Conservation (phyloP, 2,113 vertebrate genomes). For the Ictalurus punctatus region DNA sequence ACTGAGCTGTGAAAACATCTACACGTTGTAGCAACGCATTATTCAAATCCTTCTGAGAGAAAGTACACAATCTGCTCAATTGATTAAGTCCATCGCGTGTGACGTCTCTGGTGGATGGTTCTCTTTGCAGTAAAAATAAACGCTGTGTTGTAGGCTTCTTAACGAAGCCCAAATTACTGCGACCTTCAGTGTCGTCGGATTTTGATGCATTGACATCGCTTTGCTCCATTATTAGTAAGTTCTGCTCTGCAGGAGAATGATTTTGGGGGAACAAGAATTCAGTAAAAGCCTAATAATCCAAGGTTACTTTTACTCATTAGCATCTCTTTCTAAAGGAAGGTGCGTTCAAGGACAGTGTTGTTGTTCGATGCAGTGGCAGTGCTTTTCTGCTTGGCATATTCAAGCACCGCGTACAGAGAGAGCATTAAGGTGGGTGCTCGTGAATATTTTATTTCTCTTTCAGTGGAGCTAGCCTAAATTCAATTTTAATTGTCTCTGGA, state of each 20-base stretch:
- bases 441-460: constrained; percentile 57
- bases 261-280: neutral
- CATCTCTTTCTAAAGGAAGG: constrained; percentile 24
- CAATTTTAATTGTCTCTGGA: constrained; percentile 50
- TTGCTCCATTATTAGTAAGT: constrained; percentile 24
- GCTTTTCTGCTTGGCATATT: constrained; percentile 37
- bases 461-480: constrained; percentile 47
- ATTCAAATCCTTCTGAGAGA: neutral
- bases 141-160: constrained; percentile 8
- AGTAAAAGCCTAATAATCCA: constrained; percentile 32
- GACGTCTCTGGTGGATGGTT: neutral
- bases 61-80: neutral
- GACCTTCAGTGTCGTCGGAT: constrained; percentile 16
- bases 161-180: constrained; percentile 12
- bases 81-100: neutral
- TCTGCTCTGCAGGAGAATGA: neutral
- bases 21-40: neutral
- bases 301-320: constrained; percentile 34
- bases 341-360: constrained; percentile 21
- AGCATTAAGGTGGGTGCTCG: constrained; percentile 45
- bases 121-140: constrained; percentile 27
- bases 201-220: constrained; percentile 23
- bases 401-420: constrained; percentile 47
- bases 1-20: constrained; percentile 9
- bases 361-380: constrained; percentile 34